Conservation (phyloP, 2,888 invertebrate genomes). For the Myopa testacea region DNA sequence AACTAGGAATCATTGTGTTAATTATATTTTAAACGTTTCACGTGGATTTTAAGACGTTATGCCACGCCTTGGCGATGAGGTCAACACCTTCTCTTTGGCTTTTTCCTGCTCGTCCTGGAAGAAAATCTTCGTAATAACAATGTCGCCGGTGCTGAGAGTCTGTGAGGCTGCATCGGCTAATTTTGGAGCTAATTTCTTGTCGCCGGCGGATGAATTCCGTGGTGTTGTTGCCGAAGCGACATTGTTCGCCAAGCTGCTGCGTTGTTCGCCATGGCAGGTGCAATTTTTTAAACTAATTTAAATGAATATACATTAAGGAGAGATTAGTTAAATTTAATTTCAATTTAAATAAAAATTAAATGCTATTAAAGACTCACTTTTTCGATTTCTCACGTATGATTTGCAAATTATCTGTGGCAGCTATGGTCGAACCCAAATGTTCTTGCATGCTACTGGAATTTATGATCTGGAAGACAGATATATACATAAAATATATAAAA, state of each 20-base stretch:
- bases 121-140: slow-evolving; percentile 88
- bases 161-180: slow-evolving; percentile 75
- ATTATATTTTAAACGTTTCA: not conserved
- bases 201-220: slow-evolving; percentile 35
- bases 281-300: slow-evolving; percentile 64
- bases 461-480: slow-evolving; percentile 56
- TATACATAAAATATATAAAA: not conserved
- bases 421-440: slow-evolving; percentile 63
- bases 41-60: slow-evolving; percentile 49
- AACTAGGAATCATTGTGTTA: slow-evolving; percentile 53
- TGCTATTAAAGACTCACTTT: slow-evolving; percentile 58
- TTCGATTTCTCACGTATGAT: slow-evolving; percentile 65
- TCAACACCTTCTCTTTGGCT: slow-evolving; percentile 70
- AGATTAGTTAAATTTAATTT: not conserved
- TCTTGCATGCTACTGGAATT: slow-evolving; percentile 64
- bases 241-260: not conserved
- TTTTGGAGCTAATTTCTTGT: slow-evolving; percentile 58
- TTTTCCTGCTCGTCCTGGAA: slow-evolving; percentile 73
- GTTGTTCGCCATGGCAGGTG: slow-evolving; percentile 60
- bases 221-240: slow-evolving; percentile 54
- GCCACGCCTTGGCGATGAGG: slow-evolving; percentile 70
- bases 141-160: slow-evolving; percentile 91
- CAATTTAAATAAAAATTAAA: slow-evolving; percentile 8
- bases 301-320: not conserved
- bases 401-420: slow-evolving; percentile 66